Conservation (phyloP, 2,888 invertebrate species). For the Xylota sylvarum region DNA sequence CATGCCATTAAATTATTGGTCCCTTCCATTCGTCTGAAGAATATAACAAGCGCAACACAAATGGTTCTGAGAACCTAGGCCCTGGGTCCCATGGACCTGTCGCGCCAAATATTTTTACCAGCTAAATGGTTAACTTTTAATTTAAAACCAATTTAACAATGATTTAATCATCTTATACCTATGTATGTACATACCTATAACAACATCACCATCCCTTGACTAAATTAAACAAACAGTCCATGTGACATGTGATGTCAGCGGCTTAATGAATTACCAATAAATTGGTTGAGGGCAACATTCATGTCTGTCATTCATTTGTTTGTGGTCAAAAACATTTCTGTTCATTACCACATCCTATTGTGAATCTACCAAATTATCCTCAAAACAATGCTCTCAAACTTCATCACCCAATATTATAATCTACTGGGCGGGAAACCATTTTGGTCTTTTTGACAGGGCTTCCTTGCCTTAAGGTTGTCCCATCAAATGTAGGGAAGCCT, state of each 20-base stretch:
- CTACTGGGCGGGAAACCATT: background rate
- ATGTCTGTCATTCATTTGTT: constrained; percentile 2
- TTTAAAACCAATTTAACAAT: too few relatives aligned
- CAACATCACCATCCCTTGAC: too few relatives aligned
- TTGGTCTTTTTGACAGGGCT: constrained; percentile 16
- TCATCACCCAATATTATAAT: background rate
- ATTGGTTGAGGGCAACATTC: constrained; percentile 2
- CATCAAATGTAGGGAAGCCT: constrained; percentile 6
- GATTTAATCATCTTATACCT: too few relatives aligned
- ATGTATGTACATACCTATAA: too few relatives aligned
- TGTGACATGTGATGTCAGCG: background rate
- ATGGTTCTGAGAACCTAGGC: too few relatives aligned
- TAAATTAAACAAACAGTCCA: background rate
- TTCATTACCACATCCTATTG: constrained; percentile 6
- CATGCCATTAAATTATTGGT: too few relatives aligned
- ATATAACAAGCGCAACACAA: too few relatives aligned
- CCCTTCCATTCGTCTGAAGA: too few relatives aligned
- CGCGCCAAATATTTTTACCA: too few relatives aligned
- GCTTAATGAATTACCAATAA: constrained; percentile 5
- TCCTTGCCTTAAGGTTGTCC: background rate
- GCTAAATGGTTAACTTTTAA: too few relatives aligned
- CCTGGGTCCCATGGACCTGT: too few relatives aligned
- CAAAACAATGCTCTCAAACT: background rate
- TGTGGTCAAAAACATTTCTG: constrained; percentile 11
- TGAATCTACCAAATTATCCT: background rate